Base-by-base conservation (phyloP, 2,797 vertebrate genomes). In the Valencia hispanica region DNA sequence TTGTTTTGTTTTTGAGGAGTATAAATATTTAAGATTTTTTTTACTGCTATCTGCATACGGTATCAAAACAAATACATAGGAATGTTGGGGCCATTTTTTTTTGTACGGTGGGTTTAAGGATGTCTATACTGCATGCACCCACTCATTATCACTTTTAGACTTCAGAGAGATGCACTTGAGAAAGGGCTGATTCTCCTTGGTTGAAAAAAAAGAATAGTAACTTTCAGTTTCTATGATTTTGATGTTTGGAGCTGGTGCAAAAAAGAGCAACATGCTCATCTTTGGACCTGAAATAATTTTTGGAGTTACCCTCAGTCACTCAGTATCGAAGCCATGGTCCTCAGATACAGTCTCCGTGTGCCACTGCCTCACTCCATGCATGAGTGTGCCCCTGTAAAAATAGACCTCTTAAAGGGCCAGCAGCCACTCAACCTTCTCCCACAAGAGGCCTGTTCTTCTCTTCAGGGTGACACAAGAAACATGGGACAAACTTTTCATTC, bases 371-470 rank as follows among this genome's bases (percentile, higher is more conserved):
- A 83, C 93, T 92, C 92, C 92, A 92, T 94, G 93, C 93, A 94
- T 91, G 94, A 94, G 93, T 90, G 91, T 94, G 93, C 84, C 90
- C 90, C 93, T 91, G 91, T 94, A 95, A 94, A 95, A 95, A 94
- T 95, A 94, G 93, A 93, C 87, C 90, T 94, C 94, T 95, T 95
- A 95, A 95, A 95, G 94, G 89, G 90, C 90, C 92, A 94, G 94
- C 83, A 85, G 76, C 83, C 88, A 89, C 84, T 88, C 91, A 89
- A 89, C 88, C 92, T 82, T 88, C 86, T 92, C 85, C 82, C 86
- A 92, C 89, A 79, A 91, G 91, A 90, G 87, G 86, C 85, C 88
- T 79, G 83, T 82, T 83, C 85, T 88, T 87, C 88, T 91, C 88
- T 73, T 86, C 85, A 78, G 87, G 84, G 82, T 88, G 83, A 90